These are phyloP conservation scores for Melikaiella ostensackeni DNA, from an alignment of 2,888 invertebrate species.

Conservation along the genomic window DNA sequence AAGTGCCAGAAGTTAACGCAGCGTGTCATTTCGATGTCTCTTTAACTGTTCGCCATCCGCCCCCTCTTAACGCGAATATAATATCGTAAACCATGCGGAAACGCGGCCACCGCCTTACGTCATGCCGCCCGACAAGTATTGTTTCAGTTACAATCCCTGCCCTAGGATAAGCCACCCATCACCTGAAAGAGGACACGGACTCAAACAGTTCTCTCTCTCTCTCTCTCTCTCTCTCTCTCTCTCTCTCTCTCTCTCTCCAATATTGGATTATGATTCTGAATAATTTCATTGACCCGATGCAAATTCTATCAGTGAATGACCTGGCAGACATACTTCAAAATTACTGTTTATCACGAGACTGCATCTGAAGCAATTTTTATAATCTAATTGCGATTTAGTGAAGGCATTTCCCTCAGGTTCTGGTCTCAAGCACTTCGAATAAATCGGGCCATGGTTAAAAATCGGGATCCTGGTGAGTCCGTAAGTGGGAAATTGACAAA, in stretches of 20 bases:
- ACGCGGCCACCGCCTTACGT: conserved; percentile 18
- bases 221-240: not conserved
- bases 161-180: not conserved
- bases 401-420: no score
- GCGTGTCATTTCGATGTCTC: conserved; percentile 72
- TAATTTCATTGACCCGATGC: not conserved
- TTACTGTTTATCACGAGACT: not conserved
- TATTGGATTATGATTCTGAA: conserved; percentile 1
- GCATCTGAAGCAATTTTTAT: no score
- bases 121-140: conserved; percentile 15
- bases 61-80: conserved; percentile 43
- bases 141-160: conserved; percentile 31
- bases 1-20: conserved; percentile 70
- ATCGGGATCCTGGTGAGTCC: no score
- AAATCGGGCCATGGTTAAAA: no score
- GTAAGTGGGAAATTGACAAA: no score
- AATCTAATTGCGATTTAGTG: no score
- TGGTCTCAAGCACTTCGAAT: no score
- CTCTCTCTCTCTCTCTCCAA: not conserved
- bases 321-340: not conserved
- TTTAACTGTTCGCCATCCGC: conserved; percentile 61
- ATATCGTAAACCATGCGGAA: conserved; percentile 52
- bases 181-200: not conserved
- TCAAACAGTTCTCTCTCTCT: not conserved
- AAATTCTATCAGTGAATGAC: not conserved